Percentiles rank a stretch among this genome's conserved stretches.
These are phyloP conservation scores for Corythaeola cristata DNA, from an alignment of 2,113 vertebrate species.

Conservation along the genomic window DNA sequence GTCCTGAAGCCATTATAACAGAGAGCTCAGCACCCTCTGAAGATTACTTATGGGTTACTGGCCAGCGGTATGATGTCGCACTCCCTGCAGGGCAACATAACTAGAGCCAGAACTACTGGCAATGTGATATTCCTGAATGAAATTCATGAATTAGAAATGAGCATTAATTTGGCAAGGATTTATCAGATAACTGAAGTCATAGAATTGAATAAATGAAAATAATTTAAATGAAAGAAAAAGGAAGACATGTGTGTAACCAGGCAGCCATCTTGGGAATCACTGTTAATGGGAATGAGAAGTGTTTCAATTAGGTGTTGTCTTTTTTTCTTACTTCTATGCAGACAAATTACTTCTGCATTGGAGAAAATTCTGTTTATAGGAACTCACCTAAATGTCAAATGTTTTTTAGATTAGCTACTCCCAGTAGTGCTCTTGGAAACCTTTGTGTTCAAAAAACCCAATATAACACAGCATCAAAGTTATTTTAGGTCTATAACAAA, in stretches of 20 bases:
- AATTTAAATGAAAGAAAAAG: not conserved
- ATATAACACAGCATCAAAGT: not conserved
- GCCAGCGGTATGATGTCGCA: not conserved
- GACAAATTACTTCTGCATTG: not conserved
- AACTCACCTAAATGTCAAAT: not conserved
- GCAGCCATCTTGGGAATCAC: not conserved
- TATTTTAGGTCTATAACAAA: not conserved
- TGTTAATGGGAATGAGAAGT: not conserved
- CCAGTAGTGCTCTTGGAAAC: not conserved
- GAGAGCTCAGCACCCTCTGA: not conserved
- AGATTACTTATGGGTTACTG: not conserved
- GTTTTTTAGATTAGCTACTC: not conserved
- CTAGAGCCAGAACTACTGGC: not conserved
- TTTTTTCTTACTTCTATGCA: not conserved
- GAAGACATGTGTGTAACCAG: not conserved
- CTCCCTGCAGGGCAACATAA: not conserved
- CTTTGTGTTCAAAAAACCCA: not conserved
- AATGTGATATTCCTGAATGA: not conserved
- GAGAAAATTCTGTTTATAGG: not conserved
- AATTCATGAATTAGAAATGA: conserved; percentile 6
- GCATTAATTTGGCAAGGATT: not conserved
- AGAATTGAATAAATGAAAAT: not conserved
- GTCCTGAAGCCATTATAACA: not conserved
- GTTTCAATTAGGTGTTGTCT: not conserved
- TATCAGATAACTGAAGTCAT: not conserved